These are phyloP conservation scores for Agrotis segetum DNA, from an alignment of 2,888 invertebrate species.

Conservation along the genomic window DNA sequence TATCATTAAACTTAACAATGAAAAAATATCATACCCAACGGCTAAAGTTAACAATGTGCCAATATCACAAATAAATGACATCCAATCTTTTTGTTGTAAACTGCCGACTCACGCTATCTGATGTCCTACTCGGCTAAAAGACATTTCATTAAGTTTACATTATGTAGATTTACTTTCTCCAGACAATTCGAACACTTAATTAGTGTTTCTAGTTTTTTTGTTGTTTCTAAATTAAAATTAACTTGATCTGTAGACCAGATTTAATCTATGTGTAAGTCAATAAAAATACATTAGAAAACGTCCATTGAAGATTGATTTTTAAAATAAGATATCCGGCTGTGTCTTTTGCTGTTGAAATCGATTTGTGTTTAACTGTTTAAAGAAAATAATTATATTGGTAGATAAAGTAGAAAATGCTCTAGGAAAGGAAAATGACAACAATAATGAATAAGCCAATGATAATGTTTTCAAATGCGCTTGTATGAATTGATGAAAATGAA, in stretches of 20 bases:
- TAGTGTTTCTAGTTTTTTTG: slow-evolving; percentile 28
- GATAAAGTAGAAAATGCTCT: background rate
- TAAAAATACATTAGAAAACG: background rate
- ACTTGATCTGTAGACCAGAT: slow-evolving; percentile 8
- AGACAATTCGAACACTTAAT: slow-evolving; percentile 52
- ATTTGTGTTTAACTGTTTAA: background rate
- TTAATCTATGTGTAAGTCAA: background rate
- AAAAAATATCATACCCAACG: slow-evolving; percentile 10
- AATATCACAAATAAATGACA: slow-evolving; percentile 47
- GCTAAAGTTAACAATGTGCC: slow-evolving; percentile 29
- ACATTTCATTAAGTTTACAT: slow-evolving; percentile 65
- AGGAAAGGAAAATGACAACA: background rate
- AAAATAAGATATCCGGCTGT: background rate
- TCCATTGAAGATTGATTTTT: background rate
- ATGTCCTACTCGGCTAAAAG: slow-evolving; percentile 64
- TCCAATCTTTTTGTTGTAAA: slow-evolving; percentile 21
- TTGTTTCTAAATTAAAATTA: slow-evolving; percentile 35
- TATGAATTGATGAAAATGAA: no score
- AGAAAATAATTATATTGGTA: background rate
- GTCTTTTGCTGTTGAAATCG: background rate
- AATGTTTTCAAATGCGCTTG: background rate
- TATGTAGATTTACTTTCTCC: slow-evolving; percentile 67
- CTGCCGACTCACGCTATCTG: slow-evolving; percentile 62
- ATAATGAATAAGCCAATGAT: background rate
- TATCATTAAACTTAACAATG: slow-evolving; percentile 26